These are phyloP conservation scores for Cyprinodon brontotheroides DNA, from an alignment of 2,113 vertebrate species.

Conservation along the genomic window DNA sequence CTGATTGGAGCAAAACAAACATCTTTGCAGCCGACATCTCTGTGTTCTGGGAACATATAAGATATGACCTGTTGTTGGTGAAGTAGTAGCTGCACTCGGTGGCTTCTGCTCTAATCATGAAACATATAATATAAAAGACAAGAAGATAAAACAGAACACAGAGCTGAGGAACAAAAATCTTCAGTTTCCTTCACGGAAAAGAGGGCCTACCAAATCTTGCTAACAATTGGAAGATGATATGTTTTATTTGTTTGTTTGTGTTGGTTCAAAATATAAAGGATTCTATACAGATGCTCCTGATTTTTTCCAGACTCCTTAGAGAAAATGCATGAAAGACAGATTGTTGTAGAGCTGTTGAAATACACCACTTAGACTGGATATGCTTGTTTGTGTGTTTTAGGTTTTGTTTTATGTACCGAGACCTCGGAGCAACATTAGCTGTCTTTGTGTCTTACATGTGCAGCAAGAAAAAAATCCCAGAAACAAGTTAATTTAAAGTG, in stretches of 20 bases:
- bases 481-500: slow-evolving; percentile 5
- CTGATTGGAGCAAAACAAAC: slow-evolving; percentile 10
- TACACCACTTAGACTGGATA: neutral
- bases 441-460: neutral
- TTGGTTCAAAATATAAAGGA: neutral
- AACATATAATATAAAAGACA: neutral
- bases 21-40: neutral
- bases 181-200: neutral
- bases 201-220: neutral
- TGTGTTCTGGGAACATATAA: slow-evolving; percentile 10
- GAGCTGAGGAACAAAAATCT: neutral
- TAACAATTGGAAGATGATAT: neutral
- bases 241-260: neutral
- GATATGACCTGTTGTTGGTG: neutral
- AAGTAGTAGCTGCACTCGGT: slow-evolving; percentile 6
- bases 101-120: slow-evolving; percentile 1
- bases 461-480: slow-evolving; percentile 4
- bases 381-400: slow-evolving; percentile 1
- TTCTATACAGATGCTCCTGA: neutral
- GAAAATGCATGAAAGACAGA: neutral
- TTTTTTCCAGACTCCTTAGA: slow-evolving; percentile 1
- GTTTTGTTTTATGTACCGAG: slow-evolving; percentile 1
- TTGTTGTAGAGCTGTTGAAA: neutral
- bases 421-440: neutral
- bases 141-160: neutral